These are phyloP conservation scores for Physocephala rufipes DNA, from an alignment of 2,888 invertebrate genomes.

Conservation along the genomic window DNA sequence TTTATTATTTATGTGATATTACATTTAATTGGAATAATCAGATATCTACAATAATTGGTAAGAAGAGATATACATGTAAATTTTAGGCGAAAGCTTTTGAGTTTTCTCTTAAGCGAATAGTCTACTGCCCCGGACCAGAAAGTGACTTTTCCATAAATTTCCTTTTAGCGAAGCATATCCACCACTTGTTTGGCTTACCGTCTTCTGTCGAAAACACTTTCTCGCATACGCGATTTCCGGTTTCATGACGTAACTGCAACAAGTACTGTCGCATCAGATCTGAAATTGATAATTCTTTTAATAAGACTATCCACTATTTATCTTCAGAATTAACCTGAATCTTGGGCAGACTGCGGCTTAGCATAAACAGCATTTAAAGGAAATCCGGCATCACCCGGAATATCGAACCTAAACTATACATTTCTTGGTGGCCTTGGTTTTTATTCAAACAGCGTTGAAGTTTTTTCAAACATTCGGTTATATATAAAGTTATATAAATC, in stretches of 20 bases:
- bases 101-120: background rate
- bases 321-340: constrained; percentile 74
- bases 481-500: constrained; percentile 96
- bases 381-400: constrained; percentile 95
- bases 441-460: constrained; percentile 91
- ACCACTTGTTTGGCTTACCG: constrained; percentile 99
- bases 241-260: constrained; percentile 94
- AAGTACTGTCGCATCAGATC: constrained; percentile 93
- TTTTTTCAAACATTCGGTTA: constrained; percentile 96
- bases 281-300: constrained; percentile 59
- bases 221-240: constrained; percentile 89
- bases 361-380: constrained; percentile 96
- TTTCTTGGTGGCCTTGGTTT: constrained; percentile 90
- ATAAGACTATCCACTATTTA: constrained; percentile 18
- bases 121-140: constrained; percentile 64
- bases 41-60: too few species aligned
- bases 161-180: constrained; percentile 98
- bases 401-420: constrained; percentile 96
- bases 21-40: too few species aligned
- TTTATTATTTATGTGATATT: background rate
- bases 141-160: constrained; percentile 99
- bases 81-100: too few species aligned
- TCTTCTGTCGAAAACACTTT: constrained; percentile 88
- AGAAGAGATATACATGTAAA: too few species aligned
- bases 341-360: constrained; percentile 79